Evolutionary conservation across 1,140 invertebrate species (phyloP).

Genomic region (Drosophila erecta): DNA sequence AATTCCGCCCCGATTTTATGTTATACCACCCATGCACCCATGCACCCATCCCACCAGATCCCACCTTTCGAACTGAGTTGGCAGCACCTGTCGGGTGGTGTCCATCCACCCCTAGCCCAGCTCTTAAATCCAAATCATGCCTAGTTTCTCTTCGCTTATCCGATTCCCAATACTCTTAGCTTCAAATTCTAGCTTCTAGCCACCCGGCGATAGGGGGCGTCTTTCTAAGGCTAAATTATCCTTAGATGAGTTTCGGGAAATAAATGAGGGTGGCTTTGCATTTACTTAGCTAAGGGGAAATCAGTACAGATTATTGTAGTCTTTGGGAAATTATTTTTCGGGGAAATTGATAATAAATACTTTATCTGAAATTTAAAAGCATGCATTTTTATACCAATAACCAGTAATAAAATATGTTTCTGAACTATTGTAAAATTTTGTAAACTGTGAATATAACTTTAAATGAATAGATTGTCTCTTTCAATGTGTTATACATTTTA

Average conservation of each 20-base stretch:
- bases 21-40: not conserved
- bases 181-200: conserved; percentile 47
- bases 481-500: no score
- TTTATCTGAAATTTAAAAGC: not conserved
- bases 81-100: conserved; percentile 40
- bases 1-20: not conserved
- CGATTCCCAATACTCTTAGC: conserved; percentile 44
- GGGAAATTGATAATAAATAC: not conserved
- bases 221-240: conserved; percentile 2
- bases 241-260: not conserved
- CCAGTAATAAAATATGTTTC: no score
- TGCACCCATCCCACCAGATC: not conserved
- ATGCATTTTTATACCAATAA: no score
- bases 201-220: conserved; percentile 67
- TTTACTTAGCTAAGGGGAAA: conserved; percentile 20
- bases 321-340: conserved; percentile 31
- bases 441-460: no score
- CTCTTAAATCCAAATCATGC: conserved; percentile 40
- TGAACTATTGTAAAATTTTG: no score
- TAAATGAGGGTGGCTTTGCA: not conserved
- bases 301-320: not conserved
- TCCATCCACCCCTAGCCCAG: conserved; percentile 40
- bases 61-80: conserved; percentile 48
- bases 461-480: no score
- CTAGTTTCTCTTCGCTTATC: conserved; percentile 76